A percentile compares a stretch with the other conserved stretches of the same genome.
phyloP scores from a whole-genome alignment of 2,797 vertebrate genomes.

The Onychomys torridus region DNA sequence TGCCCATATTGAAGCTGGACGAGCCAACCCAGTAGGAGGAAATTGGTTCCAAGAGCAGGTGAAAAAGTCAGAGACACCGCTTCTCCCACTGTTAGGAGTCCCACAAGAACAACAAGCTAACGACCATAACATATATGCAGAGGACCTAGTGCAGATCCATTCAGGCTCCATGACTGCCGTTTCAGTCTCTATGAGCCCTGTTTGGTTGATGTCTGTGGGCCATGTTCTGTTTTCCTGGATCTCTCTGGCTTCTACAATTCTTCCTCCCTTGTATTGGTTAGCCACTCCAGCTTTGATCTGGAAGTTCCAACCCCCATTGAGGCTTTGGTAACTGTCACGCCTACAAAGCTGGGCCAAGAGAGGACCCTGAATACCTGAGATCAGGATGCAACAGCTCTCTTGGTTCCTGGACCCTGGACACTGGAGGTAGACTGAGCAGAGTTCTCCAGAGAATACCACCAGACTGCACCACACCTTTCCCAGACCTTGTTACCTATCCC shows the following conservation, averaged over 20 bases:
- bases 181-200: neutral
- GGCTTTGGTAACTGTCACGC: no score
- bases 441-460: no score
- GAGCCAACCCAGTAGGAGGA: neutral
- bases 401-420: no score
- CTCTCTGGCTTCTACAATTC: neutral
- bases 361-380: no score
- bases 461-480: no score
- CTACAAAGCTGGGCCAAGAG: no score
- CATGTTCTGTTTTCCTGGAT: neutral
- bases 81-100: neutral
- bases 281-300: no score
- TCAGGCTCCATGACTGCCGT: neutral
- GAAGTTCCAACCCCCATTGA: no score
- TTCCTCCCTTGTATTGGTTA: no score
- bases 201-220: neutral
- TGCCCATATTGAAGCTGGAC: neutral
- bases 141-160: neutral
- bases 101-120: neutral
- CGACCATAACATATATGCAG: neutral
- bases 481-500: no score
- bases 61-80: neutral
- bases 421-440: no score
- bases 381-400: no score
- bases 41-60: neutral